phyloP scores from a whole-genome alignment of 2,888 invertebrate genomes.

The Julus scanicus region DNA sequence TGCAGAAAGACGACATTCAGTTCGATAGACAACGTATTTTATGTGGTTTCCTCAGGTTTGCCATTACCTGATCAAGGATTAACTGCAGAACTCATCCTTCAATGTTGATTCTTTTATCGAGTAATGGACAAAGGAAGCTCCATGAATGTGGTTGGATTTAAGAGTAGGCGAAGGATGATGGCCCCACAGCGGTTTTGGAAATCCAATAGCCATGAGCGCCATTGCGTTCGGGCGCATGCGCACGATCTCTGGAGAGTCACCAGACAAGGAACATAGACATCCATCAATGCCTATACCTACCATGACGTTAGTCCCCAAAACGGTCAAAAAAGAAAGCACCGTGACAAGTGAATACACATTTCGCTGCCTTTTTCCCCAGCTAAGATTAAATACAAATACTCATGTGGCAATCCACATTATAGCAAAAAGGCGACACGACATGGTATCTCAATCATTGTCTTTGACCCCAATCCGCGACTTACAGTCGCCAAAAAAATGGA shows the following conservation, averaged over 20 bases:
- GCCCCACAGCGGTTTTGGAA: background rate
- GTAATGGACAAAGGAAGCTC: background rate
- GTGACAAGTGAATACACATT: background rate
- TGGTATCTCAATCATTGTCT: conserved; percentile 24
- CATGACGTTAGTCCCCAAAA: background rate
- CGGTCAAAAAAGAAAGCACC: background rate
- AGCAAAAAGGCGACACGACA: background rate
- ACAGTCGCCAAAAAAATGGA: background rate
- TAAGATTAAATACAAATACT: conserved; percentile 42
- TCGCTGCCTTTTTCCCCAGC: background rate
- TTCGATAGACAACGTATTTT: background rate
- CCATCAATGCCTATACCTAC: conserved; percentile 17
- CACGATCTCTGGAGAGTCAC: background rate
- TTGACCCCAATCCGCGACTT: conserved; percentile 36
- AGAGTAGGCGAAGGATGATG: background rate
- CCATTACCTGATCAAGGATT: background rate
- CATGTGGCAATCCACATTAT: conserved; percentile 17
- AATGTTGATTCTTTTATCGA: conserved; percentile 17
- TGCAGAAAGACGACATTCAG: no score
- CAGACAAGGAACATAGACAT: background rate
- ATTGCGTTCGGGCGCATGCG: background rate
- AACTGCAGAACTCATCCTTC: background rate
- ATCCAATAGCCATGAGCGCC: background rate
- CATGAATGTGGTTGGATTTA: conserved; percentile 3
- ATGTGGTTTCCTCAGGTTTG: background rate